A percentile compares a stretch with the other conserved stretches of the same genome.
These are phyloP conservation scores for Epinephelus moara DNA, from an alignment of 2,113 vertebrate genomes.

Conservation along the genomic window DNA sequence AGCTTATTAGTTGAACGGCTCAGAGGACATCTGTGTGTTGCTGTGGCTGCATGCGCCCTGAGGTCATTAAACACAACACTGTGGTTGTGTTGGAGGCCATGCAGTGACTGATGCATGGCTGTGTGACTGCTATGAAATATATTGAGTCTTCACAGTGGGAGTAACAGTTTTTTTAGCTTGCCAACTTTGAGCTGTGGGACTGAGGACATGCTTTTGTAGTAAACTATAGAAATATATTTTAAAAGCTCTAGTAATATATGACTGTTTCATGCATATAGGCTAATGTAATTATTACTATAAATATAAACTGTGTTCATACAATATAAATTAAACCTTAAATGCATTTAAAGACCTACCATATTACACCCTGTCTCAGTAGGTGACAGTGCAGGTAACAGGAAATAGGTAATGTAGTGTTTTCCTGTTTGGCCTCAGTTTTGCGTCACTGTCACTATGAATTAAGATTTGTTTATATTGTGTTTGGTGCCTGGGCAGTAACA, in stretches of 20 bases:
- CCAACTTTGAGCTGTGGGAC: neutral
- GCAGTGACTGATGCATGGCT: neutral
- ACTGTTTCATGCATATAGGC: neutral
- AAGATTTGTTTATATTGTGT: neutral
- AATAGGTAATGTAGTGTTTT: conserved; percentile 1
- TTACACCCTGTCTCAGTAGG: too few relatives aligned
- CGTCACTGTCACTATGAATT: neutral
- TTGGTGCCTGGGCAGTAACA: neutral
- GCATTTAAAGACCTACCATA: neutral
- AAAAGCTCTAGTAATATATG: neutral
- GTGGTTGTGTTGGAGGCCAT: neutral
- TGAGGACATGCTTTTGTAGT: neutral
- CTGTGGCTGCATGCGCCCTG: neutral
- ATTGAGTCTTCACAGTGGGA: neutral
- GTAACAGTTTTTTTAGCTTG: neutral
- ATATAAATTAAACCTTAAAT: neutral
- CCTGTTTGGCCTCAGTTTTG: conserved; percentile 16
- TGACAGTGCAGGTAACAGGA: conserved; percentile 15
- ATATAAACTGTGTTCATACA: neutral
- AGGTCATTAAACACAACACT: conserved; percentile 27
- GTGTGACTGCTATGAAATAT: neutral
- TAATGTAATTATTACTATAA: neutral
- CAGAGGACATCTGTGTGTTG: neutral
- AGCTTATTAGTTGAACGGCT: neutral
- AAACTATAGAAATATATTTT: neutral